Evolutionary conservation across 30 jellyfish, hydroid and myxozoan genomes (phyloP), one percentile per base, ranked within the genome.

Genomic region (Pelagia noctiluca): DNA sequence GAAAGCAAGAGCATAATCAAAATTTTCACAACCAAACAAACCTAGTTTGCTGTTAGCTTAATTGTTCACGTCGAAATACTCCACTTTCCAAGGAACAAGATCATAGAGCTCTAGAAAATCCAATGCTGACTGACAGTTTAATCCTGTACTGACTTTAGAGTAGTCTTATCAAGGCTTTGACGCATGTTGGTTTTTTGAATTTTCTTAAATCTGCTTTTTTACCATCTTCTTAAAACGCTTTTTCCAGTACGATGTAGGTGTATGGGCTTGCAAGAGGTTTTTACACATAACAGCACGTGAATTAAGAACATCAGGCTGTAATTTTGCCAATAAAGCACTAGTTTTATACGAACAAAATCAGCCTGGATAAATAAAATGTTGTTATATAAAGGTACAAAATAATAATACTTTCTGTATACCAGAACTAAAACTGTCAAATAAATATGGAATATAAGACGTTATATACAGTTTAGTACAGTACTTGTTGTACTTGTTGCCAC

Each of bases 51-150:
- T 42, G 57, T 42, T 5, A 42, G 57, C 16, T 16, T 42, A 8
- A 42, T 42, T 42, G 57, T 42, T 42, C 57, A 42, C 16, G 57
- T 42, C 57, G 16, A 42, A 42, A 42, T 42, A 42, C 57, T 42
- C 57, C 57, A 42, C 57, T 42, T 42, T 42, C 12, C 57, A 42
- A 42, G 57, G 57, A 42, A 42, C 57, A 42, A 42, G 57, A 42
- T 42, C 57, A 42, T 42, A 42, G 16, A 42, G 57, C 57, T 16
- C 57, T 42, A 42, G 57, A 42, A 42, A 42, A 42, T 42, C 57
- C 57, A 42, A 42, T 42, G 57, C 57, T 42, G 57, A 42, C 57
- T 42, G 57, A 42, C 57, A 42, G 57, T 42, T 42, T 42, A n/a
- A n/a, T n/a, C n/a, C n/a, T n/a, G n/a, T n/a, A n/a, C n/a, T n/a